Conservation (phyloP, 2,113 vertebrate species). For the Ceratotherium simum region DNA sequence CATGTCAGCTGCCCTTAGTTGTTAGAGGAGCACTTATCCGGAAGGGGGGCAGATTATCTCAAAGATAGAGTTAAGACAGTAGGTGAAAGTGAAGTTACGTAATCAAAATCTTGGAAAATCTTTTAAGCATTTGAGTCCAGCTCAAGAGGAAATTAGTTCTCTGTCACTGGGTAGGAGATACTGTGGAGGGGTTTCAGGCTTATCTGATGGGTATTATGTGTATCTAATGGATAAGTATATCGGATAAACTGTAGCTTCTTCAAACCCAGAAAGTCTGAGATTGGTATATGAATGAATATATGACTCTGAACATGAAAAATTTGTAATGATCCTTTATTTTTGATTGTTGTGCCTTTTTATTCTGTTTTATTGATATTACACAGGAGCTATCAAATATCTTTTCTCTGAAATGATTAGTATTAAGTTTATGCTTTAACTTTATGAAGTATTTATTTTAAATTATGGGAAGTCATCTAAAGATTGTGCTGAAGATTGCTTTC, state of each 20-base stretch:
- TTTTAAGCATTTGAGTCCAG: not conserved
- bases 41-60: not conserved
- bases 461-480: not conserved
- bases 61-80: not conserved
- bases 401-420: not conserved
- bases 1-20: not conserved
- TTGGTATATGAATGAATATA: not conserved
- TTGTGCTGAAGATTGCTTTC: not conserved
- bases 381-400: not conserved
- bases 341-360: not conserved
- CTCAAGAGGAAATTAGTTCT: not conserved
- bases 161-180: rapidly evolving
- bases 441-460: not conserved
- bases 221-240: not conserved
- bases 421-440: not conserved
- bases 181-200: not conserved
- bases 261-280: not conserved
- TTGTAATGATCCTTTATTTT: not conserved
- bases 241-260: not conserved
- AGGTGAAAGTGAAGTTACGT: not conserved
- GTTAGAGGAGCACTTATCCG: not conserved
- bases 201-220: not conserved
- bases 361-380: not conserved
- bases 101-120: not conserved
- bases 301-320: not conserved